Conservation (phyloP, 2,113 vertebrate genomes). For the Gallinago paraguaiae region DNA sequence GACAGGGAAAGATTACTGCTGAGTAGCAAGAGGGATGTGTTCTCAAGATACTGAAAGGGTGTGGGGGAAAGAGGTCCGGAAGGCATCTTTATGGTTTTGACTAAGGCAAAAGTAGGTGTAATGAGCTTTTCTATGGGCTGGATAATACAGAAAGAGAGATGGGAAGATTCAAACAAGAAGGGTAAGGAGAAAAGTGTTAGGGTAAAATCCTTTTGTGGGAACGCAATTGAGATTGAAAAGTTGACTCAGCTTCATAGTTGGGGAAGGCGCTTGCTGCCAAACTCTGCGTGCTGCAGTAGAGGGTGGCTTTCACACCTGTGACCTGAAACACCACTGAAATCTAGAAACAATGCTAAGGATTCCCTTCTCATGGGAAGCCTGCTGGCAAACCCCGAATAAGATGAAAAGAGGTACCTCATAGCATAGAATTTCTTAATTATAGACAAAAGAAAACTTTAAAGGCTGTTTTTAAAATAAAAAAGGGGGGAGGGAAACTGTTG, state of each 20-base stretch:
- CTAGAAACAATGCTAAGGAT: neutral
- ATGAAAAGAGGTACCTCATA: neutral
- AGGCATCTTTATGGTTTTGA: neutral
- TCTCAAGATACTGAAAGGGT: neutral
- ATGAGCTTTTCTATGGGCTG: neutral
- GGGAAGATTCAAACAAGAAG: neutral
- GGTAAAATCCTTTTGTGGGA: neutral
- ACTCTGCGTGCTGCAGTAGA: neutral
- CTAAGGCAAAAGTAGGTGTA: neutral
- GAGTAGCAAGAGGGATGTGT: neutral
- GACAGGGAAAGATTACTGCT: neutral
- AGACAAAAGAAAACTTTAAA: constrained; percentile 6
- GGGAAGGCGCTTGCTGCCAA: neutral
- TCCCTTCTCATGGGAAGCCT: neutral
- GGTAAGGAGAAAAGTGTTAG: neutral
- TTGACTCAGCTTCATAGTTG: neutral
- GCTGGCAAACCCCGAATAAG: neutral
- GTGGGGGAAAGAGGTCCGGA: neutral
- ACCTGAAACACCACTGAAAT: neutral
- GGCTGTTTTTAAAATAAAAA: neutral
- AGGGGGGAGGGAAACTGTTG: neutral
- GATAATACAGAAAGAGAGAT: neutral
- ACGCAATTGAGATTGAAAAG: neutral
- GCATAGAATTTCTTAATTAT: neutral
- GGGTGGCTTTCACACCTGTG: neutral